Evolutionary conservation across 2,113 vertebrate genomes (phyloP).

Genomic region (Scortum barcoo): DNA sequence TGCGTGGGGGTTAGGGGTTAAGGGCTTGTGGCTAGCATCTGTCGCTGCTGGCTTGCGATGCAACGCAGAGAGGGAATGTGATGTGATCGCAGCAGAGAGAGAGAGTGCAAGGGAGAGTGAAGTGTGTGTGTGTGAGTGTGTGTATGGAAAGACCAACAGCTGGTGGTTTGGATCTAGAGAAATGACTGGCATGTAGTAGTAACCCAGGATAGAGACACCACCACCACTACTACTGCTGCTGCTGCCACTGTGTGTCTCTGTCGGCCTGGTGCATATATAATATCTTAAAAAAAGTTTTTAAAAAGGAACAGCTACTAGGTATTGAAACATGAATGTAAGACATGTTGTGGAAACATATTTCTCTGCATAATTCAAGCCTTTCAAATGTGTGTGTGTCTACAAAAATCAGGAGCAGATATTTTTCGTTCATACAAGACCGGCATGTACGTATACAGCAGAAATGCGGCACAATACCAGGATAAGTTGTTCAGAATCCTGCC

Average conservation of each 20-base stretch:
- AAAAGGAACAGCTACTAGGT: neutral
- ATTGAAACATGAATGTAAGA: neutral
- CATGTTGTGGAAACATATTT: neutral
- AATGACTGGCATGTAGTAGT: slow-evolving; percentile 89
- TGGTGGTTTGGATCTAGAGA: slow-evolving; percentile 89
- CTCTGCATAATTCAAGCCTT: neutral
- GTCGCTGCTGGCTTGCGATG: slow-evolving; percentile 81
- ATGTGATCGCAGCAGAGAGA: slow-evolving; percentile 71
- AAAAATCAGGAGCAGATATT: neutral
- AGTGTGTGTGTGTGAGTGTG: slow-evolving; percentile 36
- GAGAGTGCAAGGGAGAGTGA: slow-evolving; percentile 63
- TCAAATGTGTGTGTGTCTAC: neutral
- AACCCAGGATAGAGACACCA: slow-evolving; percentile 68
- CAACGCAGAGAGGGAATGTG: slow-evolving; percentile 74
- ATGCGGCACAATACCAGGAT: neutral
- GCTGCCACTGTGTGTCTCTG: slow-evolving; percentile 9
- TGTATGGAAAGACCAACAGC: slow-evolving; percentile 87
- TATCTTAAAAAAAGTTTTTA: neutral
- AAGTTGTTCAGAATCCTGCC: neutral
- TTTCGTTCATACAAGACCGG: neutral
- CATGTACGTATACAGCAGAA: neutral
- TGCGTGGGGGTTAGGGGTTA: slow-evolving; percentile 80
- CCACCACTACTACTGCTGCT: slow-evolving; percentile 47
- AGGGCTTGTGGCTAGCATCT: slow-evolving; percentile 81
- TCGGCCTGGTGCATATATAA: neutral